Conservation (phyloP, 2,113 vertebrate species). For the Cololabis saira region DNA sequence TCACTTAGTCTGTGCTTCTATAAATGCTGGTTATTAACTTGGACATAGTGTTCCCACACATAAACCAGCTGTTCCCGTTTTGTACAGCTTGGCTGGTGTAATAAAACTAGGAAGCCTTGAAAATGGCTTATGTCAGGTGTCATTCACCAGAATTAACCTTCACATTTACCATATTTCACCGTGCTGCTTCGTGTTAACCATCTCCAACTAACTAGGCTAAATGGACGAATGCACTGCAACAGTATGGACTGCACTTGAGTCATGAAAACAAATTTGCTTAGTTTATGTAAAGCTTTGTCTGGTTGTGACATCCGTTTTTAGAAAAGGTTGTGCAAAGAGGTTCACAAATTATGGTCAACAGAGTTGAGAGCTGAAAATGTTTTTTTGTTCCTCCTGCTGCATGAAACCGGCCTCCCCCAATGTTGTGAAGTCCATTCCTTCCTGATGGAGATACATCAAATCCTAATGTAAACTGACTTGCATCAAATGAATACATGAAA, state of each 20-base stretch:
- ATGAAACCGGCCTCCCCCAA: no score
- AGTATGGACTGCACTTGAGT: background rate
- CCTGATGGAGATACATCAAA: no score
- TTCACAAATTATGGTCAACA: no score
- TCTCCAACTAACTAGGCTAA: background rate
- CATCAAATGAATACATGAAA: no score
- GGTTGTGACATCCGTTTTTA: background rate
- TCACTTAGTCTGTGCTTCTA: slow-evolving; percentile 23
- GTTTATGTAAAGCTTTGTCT: no score
- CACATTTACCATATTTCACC: slow-evolving; percentile 10
- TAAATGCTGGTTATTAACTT: slow-evolving; percentile 43
- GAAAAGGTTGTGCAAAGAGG: no score
- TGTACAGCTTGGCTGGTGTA: slow-evolving; percentile 13
- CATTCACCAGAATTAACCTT: slow-evolving; percentile 19
- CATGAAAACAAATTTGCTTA: background rate
- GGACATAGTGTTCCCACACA: slow-evolving; percentile 46
- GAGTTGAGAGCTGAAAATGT: no score
- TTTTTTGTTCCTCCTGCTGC: no score
- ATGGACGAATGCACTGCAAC: background rate
- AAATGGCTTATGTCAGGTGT: slow-evolving; percentile 16
- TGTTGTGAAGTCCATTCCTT: no score
- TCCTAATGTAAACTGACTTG: no score
- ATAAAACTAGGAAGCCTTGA: slow-evolving; percentile 22
- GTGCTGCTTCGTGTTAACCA: no score
- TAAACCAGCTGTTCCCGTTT: slow-evolving; percentile 54